These are phyloP conservation scores for Acanthisitta chloris DNA, from an alignment of 2,113 vertebrate genomes.

Conservation along the genomic window DNA sequence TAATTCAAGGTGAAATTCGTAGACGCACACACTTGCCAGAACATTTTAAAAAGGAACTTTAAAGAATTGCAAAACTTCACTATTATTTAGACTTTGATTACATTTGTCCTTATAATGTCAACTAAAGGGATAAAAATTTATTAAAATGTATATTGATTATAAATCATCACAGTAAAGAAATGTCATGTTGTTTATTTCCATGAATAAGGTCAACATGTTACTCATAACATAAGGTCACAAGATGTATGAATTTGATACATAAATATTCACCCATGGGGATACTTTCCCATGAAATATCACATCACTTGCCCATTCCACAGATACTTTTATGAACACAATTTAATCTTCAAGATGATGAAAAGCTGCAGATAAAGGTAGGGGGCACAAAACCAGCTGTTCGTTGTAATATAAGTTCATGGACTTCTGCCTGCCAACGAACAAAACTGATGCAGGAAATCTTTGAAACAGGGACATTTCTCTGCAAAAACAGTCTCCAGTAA, in stretches of 20 bases:
- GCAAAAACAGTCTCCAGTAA: background rate
- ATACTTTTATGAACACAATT: background rate
- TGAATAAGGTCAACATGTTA: background rate
- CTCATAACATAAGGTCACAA: background rate
- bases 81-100: background rate
- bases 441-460: background rate
- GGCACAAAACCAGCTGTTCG: background rate
- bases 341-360: slow-evolving; percentile 1
- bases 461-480: background rate
- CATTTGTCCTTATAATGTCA: background rate
- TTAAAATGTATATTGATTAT: background rate
- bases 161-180: slow-evolving; percentile 10
- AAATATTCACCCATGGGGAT: background rate
- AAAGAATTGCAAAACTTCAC: background rate
- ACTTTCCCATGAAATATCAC: background rate
- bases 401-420: background rate
- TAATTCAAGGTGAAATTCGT: slow-evolving; percentile 6
- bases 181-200: background rate
- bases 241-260: slow-evolving; percentile 11
- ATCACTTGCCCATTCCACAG: background rate
- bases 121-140: background rate
- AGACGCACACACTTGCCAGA: background rate
- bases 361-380: background rate
- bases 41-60: background rate
- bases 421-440: background rate